Conservation (phyloP, 2,113 vertebrate genomes). For the Pitta sordida region DNA sequence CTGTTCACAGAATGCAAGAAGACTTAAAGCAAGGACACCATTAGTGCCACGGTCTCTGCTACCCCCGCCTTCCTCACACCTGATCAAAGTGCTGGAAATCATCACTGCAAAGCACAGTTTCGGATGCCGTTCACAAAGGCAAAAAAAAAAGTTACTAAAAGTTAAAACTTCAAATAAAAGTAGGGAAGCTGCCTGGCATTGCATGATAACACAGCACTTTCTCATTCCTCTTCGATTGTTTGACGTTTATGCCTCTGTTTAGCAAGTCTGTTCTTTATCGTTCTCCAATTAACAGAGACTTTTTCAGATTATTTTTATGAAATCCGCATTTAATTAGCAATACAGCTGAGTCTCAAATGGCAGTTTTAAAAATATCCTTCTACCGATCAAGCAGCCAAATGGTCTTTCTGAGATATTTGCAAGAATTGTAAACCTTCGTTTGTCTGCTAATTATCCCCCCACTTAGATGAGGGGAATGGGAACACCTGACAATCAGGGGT, state of each 20-base stretch:
- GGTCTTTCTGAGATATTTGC: slow-evolving; percentile 38
- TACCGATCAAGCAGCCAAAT: slow-evolving; percentile 55
- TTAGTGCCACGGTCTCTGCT: neutral
- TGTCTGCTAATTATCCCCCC: slow-evolving; percentile 57
- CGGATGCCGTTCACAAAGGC: neutral
- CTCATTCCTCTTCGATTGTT: slow-evolving; percentile 32
- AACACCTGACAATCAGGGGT: slow-evolving; percentile 68
- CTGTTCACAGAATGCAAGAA: neutral
- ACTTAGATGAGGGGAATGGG: slow-evolving; percentile 21
- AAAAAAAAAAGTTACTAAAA: neutral
- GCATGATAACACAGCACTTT: slow-evolving; percentile 22
- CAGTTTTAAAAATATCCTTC: slow-evolving; percentile 63
- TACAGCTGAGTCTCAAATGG: slow-evolving; percentile 50
- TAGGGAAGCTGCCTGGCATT: slow-evolving; percentile 29
- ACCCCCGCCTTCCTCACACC: neutral
- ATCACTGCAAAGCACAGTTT: neutral
- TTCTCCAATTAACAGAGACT: slow-evolving; percentile 47
- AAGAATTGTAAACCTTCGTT: slow-evolving; percentile 43
- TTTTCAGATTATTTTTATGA: slow-evolving; percentile 55
- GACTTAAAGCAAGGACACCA: neutral
- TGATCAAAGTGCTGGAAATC: neutral
- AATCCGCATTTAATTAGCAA: slow-evolving; percentile 61
- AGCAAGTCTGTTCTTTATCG: slow-evolving; percentile 27
- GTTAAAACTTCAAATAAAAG: slow-evolving; percentile 39
- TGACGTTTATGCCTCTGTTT: slow-evolving; percentile 36